Evolutionary conservation across 2,797 vertebrate genomes (phyloP).

Genomic region (Schizopygopsis malacanthus): DNA sequence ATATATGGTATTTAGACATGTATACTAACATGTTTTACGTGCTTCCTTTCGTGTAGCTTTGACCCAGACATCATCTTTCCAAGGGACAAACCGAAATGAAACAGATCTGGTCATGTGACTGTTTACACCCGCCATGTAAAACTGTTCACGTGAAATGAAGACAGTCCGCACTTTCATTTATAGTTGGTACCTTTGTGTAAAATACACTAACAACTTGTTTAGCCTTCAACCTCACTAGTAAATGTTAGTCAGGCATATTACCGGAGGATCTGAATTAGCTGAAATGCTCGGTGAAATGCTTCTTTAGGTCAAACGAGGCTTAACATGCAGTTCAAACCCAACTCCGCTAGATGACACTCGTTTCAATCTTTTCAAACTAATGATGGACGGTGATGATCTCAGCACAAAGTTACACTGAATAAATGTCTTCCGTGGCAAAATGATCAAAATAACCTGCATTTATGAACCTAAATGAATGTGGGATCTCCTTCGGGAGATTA

Average conservation of each 20-base stretch:
- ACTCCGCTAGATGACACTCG: constrained; percentile 67
- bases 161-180: background rate
- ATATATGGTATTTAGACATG: background rate
- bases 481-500: background rate
- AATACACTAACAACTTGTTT: background rate
- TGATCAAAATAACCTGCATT: background rate
- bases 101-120: constrained; percentile 35
- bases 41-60: background rate
- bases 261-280: background rate
- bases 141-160: background rate
- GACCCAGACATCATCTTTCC: constrained; percentile 2
- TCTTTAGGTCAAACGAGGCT: background rate
- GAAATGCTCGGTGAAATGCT: background rate
- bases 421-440: background rate
- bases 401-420: background rate
- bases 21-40: background rate
- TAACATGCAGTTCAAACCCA: constrained; percentile 46
- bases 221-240: background rate
- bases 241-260: background rate
- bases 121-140: constrained; percentile 34
- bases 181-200: background rate
- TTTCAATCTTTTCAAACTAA: constrained; percentile 20
- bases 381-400: background rate
- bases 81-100: constrained; percentile 22
- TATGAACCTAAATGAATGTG: background rate